phyloP scores from a whole-genome alignment of 2,797 vertebrate genomes.

The Xenopus petersii region DNA sequence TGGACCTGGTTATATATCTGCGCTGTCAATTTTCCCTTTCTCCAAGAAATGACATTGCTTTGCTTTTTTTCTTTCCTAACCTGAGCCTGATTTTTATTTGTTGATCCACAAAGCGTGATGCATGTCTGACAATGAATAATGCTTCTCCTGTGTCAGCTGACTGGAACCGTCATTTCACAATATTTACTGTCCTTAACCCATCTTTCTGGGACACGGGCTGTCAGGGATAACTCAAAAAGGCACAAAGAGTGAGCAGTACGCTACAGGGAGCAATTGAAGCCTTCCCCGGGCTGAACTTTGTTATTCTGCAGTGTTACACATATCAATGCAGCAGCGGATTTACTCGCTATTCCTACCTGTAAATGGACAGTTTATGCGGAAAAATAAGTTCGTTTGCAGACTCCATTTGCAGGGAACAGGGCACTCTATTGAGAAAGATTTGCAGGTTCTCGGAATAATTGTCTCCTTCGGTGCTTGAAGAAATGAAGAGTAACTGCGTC shows the following conservation, averaged over 20 bases:
- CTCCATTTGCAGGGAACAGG: too few species aligned
- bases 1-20: too few species aligned
- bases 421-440: too few species aligned
- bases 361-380: too few species aligned
- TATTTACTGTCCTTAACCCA: slow-evolving; percentile 5
- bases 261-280: neutral
- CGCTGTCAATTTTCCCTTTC: too few species aligned
- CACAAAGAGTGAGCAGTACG: neutral
- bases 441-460: too few species aligned
- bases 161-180: neutral
- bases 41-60: too few species aligned
- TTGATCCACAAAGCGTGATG: neutral
- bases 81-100: neutral
- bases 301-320: neutral
- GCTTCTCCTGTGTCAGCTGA: neutral
- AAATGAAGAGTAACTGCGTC: too few species aligned
- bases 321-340: neutral
- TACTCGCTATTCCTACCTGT: neutral
- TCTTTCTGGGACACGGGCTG: slow-evolving; percentile 5
- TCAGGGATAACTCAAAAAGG: slow-evolving; percentile 6
- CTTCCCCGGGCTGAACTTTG: neutral
- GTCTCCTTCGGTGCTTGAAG: too few species aligned
- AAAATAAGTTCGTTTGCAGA: too few species aligned
- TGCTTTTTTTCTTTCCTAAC: too few species aligned
- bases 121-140: slow-evolving; percentile 9